phyloP scores from a whole-genome alignment of 2,113 vertebrate species.

The Chloropsis cyanopogon region DNA sequence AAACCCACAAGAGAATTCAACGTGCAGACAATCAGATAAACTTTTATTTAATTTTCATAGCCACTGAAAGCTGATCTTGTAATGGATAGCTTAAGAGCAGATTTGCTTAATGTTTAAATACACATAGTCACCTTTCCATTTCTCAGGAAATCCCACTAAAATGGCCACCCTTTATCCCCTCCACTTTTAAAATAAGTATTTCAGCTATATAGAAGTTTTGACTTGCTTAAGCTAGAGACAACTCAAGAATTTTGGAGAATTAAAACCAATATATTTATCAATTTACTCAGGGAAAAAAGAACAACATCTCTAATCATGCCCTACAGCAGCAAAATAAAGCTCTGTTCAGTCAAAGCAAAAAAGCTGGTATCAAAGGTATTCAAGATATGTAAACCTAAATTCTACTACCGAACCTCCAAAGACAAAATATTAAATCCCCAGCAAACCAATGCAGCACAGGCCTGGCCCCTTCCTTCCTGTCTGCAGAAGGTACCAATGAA shows the following conservation, averaged over 20 bases:
- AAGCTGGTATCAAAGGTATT: not conserved
- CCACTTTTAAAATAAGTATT: not conserved
- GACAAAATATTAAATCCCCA: not conserved
- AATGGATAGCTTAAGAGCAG: not conserved
- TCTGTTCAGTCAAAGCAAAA: not conserved
- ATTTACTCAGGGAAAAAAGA: not conserved
- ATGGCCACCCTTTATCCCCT: not conserved
- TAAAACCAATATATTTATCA: not conserved
- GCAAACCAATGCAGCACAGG: not conserved
- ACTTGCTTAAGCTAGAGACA: not conserved
- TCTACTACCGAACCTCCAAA: not conserved
- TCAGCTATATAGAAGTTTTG: not conserved
- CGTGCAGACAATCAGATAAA: not conserved
- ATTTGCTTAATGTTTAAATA: not conserved
- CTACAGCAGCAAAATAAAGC: not conserved
- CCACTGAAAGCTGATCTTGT: not conserved
- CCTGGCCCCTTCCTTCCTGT: not conserved
- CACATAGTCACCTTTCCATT: not conserved
- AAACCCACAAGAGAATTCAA: not conserved
- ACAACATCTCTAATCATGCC: not conserved
- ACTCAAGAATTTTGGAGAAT: not conserved
- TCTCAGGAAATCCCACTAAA: not conserved
- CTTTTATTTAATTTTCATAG: not conserved
- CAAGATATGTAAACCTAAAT: not conserved
- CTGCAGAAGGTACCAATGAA: not conserved